Conservation (phyloP, 2,888 invertebrate genomes). For the Vannuccia rotundouncinata region DNA sequence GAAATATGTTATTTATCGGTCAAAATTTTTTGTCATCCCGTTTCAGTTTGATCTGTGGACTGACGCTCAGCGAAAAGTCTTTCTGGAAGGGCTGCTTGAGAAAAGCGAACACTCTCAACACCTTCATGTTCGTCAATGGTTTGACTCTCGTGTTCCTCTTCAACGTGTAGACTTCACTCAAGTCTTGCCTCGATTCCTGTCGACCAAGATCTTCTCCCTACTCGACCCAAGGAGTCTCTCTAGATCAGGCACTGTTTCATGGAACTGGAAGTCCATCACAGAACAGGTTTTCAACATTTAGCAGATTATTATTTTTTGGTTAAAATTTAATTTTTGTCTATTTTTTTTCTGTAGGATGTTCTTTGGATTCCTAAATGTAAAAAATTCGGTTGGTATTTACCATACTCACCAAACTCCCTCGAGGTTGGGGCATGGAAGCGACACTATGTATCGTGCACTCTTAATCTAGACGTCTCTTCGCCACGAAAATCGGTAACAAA, state of each 20-base stretch:
- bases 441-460: constrained; percentile 51
- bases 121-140: constrained; percentile 52
- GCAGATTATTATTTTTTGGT: neutral
- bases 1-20: no score
- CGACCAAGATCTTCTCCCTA: constrained; percentile 53
- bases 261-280: constrained; percentile 54
- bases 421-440: constrained; percentile 55
- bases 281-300: constrained; percentile 48
- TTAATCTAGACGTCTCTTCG: constrained; percentile 42
- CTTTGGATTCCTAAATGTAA: constrained; percentile 53
- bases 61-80: constrained; percentile 52
- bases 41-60: constrained; percentile 56
- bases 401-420: constrained; percentile 50
- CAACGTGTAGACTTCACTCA: constrained; percentile 51
- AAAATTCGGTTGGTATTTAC: constrained; percentile 53
- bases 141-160: constrained; percentile 48
- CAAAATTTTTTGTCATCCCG: no score
- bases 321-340: constrained; percentile 17
- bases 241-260: constrained; percentile 49
- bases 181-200: constrained; percentile 50
- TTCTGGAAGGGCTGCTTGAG: constrained; percentile 49
- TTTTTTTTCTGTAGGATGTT: constrained; percentile 46
- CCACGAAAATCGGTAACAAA: constrained; percentile 33
- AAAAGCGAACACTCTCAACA: constrained; percentile 49
- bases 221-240: constrained; percentile 53